Base-by-base conservation (phyloP, 92 coral and sea anemone species). In the Galaxea fascicularis region DNA sequence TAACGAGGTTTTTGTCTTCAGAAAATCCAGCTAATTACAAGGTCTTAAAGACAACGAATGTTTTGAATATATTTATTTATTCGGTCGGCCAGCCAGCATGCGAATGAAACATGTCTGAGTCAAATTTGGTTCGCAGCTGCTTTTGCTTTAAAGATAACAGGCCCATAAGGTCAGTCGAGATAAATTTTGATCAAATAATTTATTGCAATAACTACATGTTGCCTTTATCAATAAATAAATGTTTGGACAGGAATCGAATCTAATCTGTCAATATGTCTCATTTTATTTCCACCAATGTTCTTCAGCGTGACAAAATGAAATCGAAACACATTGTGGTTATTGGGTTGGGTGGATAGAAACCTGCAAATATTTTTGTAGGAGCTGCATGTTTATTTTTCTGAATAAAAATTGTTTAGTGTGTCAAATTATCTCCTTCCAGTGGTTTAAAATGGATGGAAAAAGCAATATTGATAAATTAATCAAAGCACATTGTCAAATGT, bases 21-120 rank as follows among this genome's bases (percentile, higher is more conserved):
- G 22, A 24, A 71, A 60, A 82, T 82, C 78, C n/a, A 30, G 78
- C 78, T 68, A 53, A 41, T 82, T 69, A 69, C 57, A 16, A 18
- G 12, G 20, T 11, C 31, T 52, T 9, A 25, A 9, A 22, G 26
- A 82, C 6, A 53, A 25, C 74, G 29, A 31, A 45, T 79, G n/a
- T 49, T 51, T 7, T 65, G 74, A 65, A 47, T 65, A 51, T 26
- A 47, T 41, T 45, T 79, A 54, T 49, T 2, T 49, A 49, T 49
- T 46, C n/a, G 65, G 47, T 39, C 52, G 54, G 60, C 54, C 56
- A 14, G 54, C 26, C 84, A 46, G 46, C 74, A 11, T 46, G 70
- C 24, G 39, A 22, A 25, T 27, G 25, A 31, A 44, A 24, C 26
- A 11, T 53, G 24, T 27, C 39, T 16, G 21, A 47, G 60, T 46